Evolutionary conservation across 1,140 invertebrate species (phyloP), one percentile per base, ranked within the genome.

Genomic region (Anastatus disparis): DNA sequence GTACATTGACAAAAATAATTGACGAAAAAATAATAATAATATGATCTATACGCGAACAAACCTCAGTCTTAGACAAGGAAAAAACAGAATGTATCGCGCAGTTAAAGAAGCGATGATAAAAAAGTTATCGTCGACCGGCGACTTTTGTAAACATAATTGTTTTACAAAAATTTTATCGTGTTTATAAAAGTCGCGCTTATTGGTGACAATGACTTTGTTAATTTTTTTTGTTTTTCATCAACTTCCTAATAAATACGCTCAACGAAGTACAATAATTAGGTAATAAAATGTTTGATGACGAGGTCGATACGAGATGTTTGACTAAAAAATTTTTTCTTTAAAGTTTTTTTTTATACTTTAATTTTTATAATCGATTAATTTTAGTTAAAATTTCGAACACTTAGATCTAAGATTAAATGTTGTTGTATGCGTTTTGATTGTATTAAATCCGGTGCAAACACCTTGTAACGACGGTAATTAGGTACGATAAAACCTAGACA

Each of bases 401-500:
- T 27, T 8, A 17, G 27, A n/a, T 61, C n/a, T 61, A 3, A 24
- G n/a, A 63, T 12, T 15, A 35, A 29, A 15, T 8, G 9, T 31
- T 15, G 38, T 52, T 13, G 17, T 13, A 12, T 35, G 12, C 2
- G 26, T 46, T 46, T 64, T 56, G 8, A 10, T 67, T 62, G 12
- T 63, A 48, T 53, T 22, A n/a, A 61, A 26, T 31, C 1, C 31
- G 66, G 44, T 61, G 56, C 56, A 38, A 68, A 61, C 67, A 61
- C 59, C 48, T 70, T 63, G 50, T 70, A 70, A 70, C 68, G 59
- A 70, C 59, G 50, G 38, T 59, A 29, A 69, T 44, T n/a, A 76
- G 53, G 75, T 63, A 76, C 78, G 77, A 79, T 85, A 84, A n/a
- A 86, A 85, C 82, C 82, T 86, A 85, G 78, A 86, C 82, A 85